Evolutionary conservation across 2,113 vertebrate genomes (phyloP), one percentile per base, ranked within the genome.

Genomic region (Eolophus roseicapilla): DNA sequence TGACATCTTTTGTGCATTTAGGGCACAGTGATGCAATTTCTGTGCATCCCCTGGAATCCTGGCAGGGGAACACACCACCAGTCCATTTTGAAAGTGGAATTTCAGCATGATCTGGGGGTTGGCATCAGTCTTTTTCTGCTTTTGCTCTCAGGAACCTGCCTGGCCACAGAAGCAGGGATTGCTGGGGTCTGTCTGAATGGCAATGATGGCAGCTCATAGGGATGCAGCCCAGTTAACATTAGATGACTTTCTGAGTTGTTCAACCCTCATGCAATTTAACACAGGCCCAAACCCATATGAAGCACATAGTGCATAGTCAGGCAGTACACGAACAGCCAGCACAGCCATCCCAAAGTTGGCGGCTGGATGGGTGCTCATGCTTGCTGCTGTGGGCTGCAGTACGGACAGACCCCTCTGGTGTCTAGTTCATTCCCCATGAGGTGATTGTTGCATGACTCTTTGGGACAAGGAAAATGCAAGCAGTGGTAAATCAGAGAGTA

Each of bases 151-250:
- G 64, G 49, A 25, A 47, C 41, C 23, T 47, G 11, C 15, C 37
- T 7, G 2, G 64, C 37, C 43, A 3, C 0, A 0, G 11, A 15
- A 27, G 24, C 35, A 70, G 59, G 47, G 60, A 31, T 57, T 81
- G 71, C 49, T 43, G n/a, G 25, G 23, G 3, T 33, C 37, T 47
- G 44, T 13, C 67, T 80, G 73, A 18, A 18, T 6, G 35, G 62
- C 57, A 46, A 47, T 13, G 49, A 7, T 0, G 1, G 49, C 64
- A 75, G 47, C 60, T 84, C 1, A 0, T 0, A 33, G 23, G 13
- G 24, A 16, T 37, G 33, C 84, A 75, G 47, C 81, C 63, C 39
- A 17, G 0, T 9, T 31, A 49, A 29, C 21, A 3, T 2, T 2
- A 13, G 50, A n/a, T 16, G 35, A 12, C 17, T 64, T 83, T 25